These are phyloP conservation scores for Upupa epops DNA, from an alignment of 2,113 vertebrate genomes.

Conservation along the genomic window DNA sequence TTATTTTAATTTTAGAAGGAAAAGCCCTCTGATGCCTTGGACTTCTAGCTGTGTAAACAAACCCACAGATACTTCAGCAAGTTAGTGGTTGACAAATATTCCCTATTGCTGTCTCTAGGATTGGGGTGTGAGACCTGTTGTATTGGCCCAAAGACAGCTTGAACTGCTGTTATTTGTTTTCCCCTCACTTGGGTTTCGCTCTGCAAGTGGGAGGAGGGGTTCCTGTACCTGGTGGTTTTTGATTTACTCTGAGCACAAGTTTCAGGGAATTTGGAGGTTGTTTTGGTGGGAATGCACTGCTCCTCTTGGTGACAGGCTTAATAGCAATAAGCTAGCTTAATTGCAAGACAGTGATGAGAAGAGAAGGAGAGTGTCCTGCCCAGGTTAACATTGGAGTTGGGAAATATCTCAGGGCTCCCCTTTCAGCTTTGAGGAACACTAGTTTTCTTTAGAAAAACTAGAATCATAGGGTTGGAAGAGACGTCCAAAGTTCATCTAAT, in stretches of 20 bases:
- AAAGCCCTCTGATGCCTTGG: neutral
- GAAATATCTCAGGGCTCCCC: neutral
- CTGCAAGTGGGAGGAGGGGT: slow-evolving; percentile 26
- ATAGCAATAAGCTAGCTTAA: neutral
- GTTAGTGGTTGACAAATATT: slow-evolving; percentile 2
- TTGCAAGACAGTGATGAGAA: neutral
- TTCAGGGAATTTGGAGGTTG: neutral
- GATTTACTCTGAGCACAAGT: neutral
- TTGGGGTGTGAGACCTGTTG: slow-evolving; percentile 8
- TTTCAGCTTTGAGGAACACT: neutral
- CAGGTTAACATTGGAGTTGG: neutral
- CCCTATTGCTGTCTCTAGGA: neutral
- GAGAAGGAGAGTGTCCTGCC: neutral
- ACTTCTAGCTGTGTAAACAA: slow-evolving; percentile 10
- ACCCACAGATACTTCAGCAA: slow-evolving; percentile 10
- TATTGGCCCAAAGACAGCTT: slow-evolving; percentile 24
- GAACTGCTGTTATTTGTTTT: slow-evolving; percentile 8
- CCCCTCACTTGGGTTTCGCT: neutral
- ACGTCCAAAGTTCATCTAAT: too few species aligned
- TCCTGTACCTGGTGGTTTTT: slow-evolving; percentile 14
- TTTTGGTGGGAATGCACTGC: neutral
- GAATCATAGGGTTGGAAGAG: too few species aligned
- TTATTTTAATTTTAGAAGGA: neutral
- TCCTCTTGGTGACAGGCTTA: neutral
- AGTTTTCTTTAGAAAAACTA: neutral